Evolutionary conservation across 2,113 vertebrate genomes (phyloP), one percentile per base, ranked within the genome.

Genomic region (Pelecanoides urinatrix): DNA sequence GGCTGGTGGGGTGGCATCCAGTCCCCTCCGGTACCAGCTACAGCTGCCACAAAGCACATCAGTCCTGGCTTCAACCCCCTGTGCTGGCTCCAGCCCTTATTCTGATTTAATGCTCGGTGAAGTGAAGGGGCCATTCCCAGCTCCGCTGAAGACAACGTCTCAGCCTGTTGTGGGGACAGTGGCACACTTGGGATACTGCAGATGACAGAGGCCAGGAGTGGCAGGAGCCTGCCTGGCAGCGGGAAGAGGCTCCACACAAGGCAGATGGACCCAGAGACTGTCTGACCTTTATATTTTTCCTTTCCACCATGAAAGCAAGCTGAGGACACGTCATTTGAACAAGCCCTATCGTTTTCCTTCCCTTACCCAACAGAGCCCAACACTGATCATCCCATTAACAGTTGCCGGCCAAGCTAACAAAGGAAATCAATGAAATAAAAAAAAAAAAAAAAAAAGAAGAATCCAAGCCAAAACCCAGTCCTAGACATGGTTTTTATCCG

Each of bases 371-470:
- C 83, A 88, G 42, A 89, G 65, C 50, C 76, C n/a, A 14, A 14
- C 61, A 30, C 65, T 42, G 42, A 66, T 85, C 89, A 44, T 59
- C 76, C 79, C 65, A 56, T 91, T 75, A 94, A 63, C 68, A 59
- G 66, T 44, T 36, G 78, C 76, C 9, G 13, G 66, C 66, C 87
- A 40, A 70, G 52, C 56, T 88, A 55, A 22, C 68, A 91, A 56
- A 85, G 76, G 91, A 96, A 96, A 96, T 97, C 86, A 55, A 91
- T 91, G 9, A 16, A 16, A 58, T 36, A 9, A 52, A 79, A 38
- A 63, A 44, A 55, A 50, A 52, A 21, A 58, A 53, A 22, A 32
- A 47, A 58, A 26, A n/a, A n/a, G n/a, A n/a, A 44, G 25, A 45
- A 86, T 71, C n/a, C 50, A 32, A 90, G 50, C 22, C 72, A 68